phyloP scores from a whole-genome alignment of 2,888 invertebrate species.

The Lycocerus yunnanus region DNA sequence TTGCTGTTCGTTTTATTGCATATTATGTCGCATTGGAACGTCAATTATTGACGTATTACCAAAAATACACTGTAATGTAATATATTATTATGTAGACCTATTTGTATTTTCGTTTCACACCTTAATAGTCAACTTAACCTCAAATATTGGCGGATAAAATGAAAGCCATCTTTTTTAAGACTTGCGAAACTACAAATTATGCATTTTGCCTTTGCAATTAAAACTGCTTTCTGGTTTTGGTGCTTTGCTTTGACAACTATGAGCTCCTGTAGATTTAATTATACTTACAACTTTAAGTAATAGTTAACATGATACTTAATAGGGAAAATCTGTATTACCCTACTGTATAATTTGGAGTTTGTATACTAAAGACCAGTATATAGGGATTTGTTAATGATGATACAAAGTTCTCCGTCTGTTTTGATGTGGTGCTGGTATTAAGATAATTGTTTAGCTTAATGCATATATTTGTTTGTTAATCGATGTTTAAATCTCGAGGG shows the following conservation, averaged over 20 bases:
- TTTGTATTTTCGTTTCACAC: neutral
- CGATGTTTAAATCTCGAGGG: conserved; percentile 14
- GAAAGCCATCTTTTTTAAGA: neutral
- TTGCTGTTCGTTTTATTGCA: too few species aligned
- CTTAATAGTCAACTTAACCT: neutral
- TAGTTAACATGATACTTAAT: neutral
- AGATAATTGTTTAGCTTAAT: conserved; percentile 17
- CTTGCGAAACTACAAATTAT: neutral
- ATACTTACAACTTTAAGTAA: neutral
- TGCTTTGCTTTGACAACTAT: neutral
- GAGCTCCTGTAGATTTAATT: neutral
- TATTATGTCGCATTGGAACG: too few species aligned
- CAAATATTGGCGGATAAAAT: neutral
- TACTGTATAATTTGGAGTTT: conserved; percentile 1
- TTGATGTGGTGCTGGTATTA: conserved; percentile 17
- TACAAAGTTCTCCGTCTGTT: conserved; percentile 10
- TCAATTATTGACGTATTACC: too few species aligned
- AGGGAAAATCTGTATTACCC: neutral
- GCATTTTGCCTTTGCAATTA: neutral
- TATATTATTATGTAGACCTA: too few species aligned
- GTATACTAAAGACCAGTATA: conserved; percentile 14
- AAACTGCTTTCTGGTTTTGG: neutral
- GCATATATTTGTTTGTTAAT: conserved; percentile 16
- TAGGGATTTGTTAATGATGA: conserved; percentile 20
- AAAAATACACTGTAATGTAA: too few species aligned